Evolutionary conservation across 2,113 vertebrate genomes (phyloP).

Genomic region (Hystrix brachyura): DNA sequence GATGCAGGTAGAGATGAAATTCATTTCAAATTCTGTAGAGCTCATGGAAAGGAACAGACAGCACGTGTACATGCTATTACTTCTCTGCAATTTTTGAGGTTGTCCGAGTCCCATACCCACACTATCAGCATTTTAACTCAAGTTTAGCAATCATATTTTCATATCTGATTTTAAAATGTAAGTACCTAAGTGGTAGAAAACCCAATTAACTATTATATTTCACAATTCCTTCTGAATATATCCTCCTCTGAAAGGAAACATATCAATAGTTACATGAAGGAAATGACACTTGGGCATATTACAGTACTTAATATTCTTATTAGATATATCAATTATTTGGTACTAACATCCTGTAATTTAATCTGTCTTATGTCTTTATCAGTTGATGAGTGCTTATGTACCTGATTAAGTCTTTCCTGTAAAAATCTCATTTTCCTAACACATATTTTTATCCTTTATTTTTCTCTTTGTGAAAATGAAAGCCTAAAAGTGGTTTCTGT

Average conservation of each 20-base stretch:
- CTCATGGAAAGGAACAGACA: neutral
- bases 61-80: neutral
- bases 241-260: conserved; percentile 45
- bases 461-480: conserved; percentile 33
- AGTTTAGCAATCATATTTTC: conserved; percentile 62
- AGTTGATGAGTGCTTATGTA: neutral
- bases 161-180: conserved; percentile 56
- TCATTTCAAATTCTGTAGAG: neutral
- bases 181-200: conserved; percentile 62
- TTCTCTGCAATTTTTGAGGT: neutral
- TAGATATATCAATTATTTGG: neutral
- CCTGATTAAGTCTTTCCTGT: neutral
- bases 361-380: neutral
- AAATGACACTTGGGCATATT: neutral
- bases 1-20: neutral
- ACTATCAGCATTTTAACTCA: conserved; percentile 61
- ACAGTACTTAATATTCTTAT: neutral
- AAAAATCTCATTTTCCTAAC: conserved; percentile 18
- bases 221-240: neutral
- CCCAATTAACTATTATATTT: conserved; percentile 66
- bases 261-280: conserved; percentile 7
- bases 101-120: neutral
- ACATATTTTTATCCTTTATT: neutral
- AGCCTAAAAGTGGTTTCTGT: neutral
- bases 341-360: neutral